A percentile compares a stretch with the other conserved stretches of the same genome.
Evolutionary conservation across 2,888 invertebrate species (phyloP).

Genomic region (Cheiracanthium punctorium): DNA sequence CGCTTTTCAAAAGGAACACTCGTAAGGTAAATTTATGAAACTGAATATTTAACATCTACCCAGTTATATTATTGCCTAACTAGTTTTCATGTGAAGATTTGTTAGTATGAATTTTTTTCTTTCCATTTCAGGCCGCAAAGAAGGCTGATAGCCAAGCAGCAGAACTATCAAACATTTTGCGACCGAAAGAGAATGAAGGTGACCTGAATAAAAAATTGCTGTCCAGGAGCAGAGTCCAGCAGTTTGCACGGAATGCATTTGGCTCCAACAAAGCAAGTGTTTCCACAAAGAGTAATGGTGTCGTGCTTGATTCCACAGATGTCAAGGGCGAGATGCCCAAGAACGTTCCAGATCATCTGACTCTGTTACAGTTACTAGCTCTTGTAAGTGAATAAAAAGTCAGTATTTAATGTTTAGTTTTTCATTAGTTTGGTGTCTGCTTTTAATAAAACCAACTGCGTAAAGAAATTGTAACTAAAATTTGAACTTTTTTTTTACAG

Average conservation of each 20-base stretch:
- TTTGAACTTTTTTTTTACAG: slow-evolving; percentile 25
- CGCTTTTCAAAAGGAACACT: no score
- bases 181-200: slow-evolving; percentile 38
- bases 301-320: slow-evolving; percentile 22
- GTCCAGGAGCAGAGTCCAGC: slow-evolving; percentile 67
- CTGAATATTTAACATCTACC: no score
- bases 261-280: slow-evolving; percentile 53
- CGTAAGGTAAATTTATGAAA: no score
- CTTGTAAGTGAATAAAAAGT: slow-evolving; percentile 81
- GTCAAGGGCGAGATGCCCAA: slow-evolving; percentile 19
- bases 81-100: no score
- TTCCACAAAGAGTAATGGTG: slow-evolving; percentile 40
- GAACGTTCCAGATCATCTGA: slow-evolving; percentile 77
- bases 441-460: no score
- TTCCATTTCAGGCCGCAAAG: slow-evolving; percentile 60
- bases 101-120: neutral
- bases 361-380: slow-evolving; percentile 84
- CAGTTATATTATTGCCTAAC: no score
- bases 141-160: slow-evolving; percentile 64
- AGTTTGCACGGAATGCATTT: slow-evolving; percentile 71
- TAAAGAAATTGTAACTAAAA: neutral
- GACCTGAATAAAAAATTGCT: slow-evolving; percentile 50
- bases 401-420: neutral
- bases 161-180: slow-evolving; percentile 52
- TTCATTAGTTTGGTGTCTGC: neutral